phyloP scores from a whole-genome alignment of 1,140 invertebrate species.

The Portunus trituberculatus region DNA sequence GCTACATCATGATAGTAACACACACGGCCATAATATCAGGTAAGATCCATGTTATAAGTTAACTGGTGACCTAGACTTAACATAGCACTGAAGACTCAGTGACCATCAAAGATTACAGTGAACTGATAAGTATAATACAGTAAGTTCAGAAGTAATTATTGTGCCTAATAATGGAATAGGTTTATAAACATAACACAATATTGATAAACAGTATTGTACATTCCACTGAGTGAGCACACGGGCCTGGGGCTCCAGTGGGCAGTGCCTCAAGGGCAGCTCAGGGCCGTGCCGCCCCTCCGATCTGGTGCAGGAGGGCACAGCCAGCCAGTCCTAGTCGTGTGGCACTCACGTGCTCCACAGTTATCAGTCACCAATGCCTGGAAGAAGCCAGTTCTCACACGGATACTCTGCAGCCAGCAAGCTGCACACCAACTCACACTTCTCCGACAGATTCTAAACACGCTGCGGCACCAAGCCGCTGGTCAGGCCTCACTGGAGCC shows the following conservation, averaged over 20 bases:
- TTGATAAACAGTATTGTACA: constrained; percentile 74
- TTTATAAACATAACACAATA: constrained; percentile 75
- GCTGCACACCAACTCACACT: not conserved
- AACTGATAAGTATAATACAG: constrained; percentile 66
- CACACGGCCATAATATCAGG: constrained; percentile 76
- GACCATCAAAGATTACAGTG: constrained; percentile 72
- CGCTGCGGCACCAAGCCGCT: not conserved
- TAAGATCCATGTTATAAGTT: constrained; percentile 75
- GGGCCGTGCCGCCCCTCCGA: not conserved
- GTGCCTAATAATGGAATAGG: constrained; percentile 75
- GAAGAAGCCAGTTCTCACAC: not conserved
- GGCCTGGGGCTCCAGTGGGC: not conserved
- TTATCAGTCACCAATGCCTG: not conserved
- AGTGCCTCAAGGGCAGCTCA: not conserved
- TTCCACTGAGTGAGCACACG: constrained; percentile 73
- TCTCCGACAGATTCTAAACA: not conserved
- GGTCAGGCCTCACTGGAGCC: constrained; percentile 39
- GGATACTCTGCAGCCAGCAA: not conserved
- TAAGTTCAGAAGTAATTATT: constrained; percentile 68
- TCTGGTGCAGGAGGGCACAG: not conserved
- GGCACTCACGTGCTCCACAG: not conserved
- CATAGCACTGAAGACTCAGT: constrained; percentile 72
- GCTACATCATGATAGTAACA: constrained; percentile 76
- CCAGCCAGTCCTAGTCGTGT: not conserved
- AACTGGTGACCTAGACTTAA: constrained; percentile 76